Percentiles rank a stretch among this genome's conserved stretches.
Conservation (phyloP, 2,113 vertebrate genomes). For the Phrynosoma blainvillii region DNA sequence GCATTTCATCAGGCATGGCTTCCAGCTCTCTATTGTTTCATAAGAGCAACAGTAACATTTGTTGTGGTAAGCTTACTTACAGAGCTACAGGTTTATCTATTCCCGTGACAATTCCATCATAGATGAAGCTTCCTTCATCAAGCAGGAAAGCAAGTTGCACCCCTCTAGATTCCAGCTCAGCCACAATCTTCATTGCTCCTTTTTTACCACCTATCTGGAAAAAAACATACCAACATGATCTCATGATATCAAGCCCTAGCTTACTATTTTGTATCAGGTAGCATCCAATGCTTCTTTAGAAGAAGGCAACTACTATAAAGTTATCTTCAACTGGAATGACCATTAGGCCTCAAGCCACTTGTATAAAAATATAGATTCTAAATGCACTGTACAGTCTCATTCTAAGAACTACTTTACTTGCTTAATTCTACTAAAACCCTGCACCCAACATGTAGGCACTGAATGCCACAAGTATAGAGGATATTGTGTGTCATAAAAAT, state of each 20-base stretch:
- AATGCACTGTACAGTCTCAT: background rate
- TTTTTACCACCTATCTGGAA: slow-evolving; percentile 79
- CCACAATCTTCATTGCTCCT: slow-evolving; percentile 84
- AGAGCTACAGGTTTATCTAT: slow-evolving; percentile 85
- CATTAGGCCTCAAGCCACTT: background rate
- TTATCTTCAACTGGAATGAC: background rate
- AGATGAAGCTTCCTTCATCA: slow-evolving; percentile 85
- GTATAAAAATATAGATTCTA: background rate
- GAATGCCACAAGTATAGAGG: background rate
- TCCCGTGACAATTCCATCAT: slow-evolving; percentile 78
- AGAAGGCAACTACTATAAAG: background rate
- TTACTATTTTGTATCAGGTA: background rate
- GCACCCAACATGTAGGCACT: background rate
- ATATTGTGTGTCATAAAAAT: background rate
- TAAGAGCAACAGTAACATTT: background rate
- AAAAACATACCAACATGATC: slow-evolving; percentile 19
- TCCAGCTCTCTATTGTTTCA: background rate
- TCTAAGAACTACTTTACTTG: background rate
- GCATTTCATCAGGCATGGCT: background rate
- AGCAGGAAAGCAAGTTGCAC: slow-evolving; percentile 85
- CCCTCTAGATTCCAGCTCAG: slow-evolving; percentile 80
- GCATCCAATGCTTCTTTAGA: background rate
- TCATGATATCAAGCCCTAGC: background rate
- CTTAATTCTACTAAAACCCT: background rate
- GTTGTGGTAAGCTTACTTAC: slow-evolving; percentile 74